phyloP scores from a whole-genome alignment of 2,888 invertebrate species.

The Halictus quadricinctus region DNA sequence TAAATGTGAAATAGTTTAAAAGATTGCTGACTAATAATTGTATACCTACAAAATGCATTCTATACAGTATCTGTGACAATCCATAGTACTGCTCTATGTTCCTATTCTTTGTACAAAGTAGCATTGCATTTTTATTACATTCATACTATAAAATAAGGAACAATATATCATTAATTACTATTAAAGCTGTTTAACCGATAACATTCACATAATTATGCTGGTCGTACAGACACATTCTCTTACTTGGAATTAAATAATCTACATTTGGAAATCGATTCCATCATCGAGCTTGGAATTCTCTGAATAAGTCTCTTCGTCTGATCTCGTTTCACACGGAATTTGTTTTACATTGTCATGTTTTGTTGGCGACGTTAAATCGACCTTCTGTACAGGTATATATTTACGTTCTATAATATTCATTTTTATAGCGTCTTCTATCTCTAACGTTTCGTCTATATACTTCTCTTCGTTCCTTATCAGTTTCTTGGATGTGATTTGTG shows the following conservation, averaged over 20 bases:
- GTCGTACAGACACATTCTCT: slow-evolving; percentile 7
- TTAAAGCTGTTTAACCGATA: slow-evolving; percentile 43
- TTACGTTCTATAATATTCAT: slow-evolving; percentile 77
- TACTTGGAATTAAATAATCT: slow-evolving; percentile 21
- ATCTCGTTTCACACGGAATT: slow-evolving; percentile 34
- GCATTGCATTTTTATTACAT: slow-evolving; percentile 6
- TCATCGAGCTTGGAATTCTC: slow-evolving; percentile 39
- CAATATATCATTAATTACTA: slow-evolving; percentile 21
- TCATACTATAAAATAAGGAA: slow-evolving; percentile 36
- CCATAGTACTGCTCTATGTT: not conserved
- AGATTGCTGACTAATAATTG: not conserved
- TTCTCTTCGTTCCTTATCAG: slow-evolving; percentile 54
- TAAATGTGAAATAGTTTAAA: slow-evolving; percentile 7
- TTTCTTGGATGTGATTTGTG: slow-evolving; percentile 57
- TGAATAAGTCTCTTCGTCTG: slow-evolving; percentile 34
- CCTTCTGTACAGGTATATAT: slow-evolving; percentile 61
- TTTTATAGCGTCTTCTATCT: slow-evolving; percentile 77
- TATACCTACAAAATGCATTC: not conserved
- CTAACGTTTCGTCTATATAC: slow-evolving; percentile 63
- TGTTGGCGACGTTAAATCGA: slow-evolving; percentile 54
- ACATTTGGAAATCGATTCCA: slow-evolving; percentile 44
- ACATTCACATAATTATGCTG: slow-evolving; percentile 22
- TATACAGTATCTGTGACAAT: not conserved
- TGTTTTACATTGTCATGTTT: slow-evolving; percentile 31
- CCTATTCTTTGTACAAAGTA: slow-evolving; percentile 20